Base-by-base conservation (phyloP, 2,113 vertebrate species). In the Drymodes brunneopygia region DNA sequence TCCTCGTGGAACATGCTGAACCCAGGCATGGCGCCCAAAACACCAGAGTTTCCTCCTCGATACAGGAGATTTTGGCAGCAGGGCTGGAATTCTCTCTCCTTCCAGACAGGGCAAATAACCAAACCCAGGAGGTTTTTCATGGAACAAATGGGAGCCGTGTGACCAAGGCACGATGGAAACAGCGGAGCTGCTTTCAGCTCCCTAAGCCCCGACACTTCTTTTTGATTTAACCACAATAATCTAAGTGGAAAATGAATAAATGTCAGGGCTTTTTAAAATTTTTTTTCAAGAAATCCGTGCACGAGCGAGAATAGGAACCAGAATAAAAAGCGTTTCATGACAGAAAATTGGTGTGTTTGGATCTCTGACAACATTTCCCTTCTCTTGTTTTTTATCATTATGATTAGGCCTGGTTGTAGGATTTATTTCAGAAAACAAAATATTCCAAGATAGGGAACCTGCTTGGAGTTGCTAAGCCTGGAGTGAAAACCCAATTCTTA, bases 121-220 rank as follows among this genome's bases (percentile, higher is more conserved):
- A 38, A 95, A 96, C 81, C 72, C 95, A 95, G 73, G 95, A 96
- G 84, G 75, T 81, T 96, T 97, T 93, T 86, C 69, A 40, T 65
- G 82, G 94, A 97, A 92, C 75, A 97, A 97, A 97, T 97, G 95
- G 90, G 88, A 97, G 95, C 95, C 95, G 95, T 96, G 95, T 97
- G 95, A 97, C 94, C 85, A 10, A 13, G 6, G 80, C 92, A 94
- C 94, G 94, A 91, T 95, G 96, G 97, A 97, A 95, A 96, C 94
- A 94, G 65, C 31, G n/a, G 50, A 85, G 80, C 74, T 58, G 91
- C 86, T 90, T 94, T 95, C 88, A 70, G 88, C 94, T 97, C 92
- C 94, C 80, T 89, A 57, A 96, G 84, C 86, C 64, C 54, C 58
- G 92, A 95, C 87, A 95, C 95, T 94, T 92, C 90, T 97, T 94